Evolutionary conservation across 2,797 vertebrate species (phyloP), one percentile per base, ranked within the genome.

Genomic region (Galaxias olidus): DNA sequence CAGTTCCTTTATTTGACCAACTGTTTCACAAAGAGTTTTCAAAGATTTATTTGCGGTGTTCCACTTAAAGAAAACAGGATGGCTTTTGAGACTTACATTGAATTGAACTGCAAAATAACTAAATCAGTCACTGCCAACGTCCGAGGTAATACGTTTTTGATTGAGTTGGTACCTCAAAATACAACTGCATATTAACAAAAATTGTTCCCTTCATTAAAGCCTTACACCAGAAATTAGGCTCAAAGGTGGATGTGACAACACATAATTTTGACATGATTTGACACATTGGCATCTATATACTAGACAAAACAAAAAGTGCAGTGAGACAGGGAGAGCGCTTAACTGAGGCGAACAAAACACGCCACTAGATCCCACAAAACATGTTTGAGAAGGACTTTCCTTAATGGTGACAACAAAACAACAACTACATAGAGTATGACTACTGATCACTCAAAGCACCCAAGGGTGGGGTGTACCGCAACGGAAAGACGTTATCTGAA

Each of bases 201-300:
- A 84, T 91, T 93, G 93, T 94, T 95, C 94, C 94, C 94, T 95
- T 96, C 91, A 92, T 88, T 87, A 84, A 94, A 91, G 93, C 90
- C 89, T 93, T 88, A 83, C 88, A 92, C 92, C 89, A 92, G 84
- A 91, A 69, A 90, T 72, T 75, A 90, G 88, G 84, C 80, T 61
- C 76, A 86, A 77, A 69, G n/a, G 59, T 66, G 63, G 63, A 76
- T 66, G 65, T 69, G 42, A 46, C 17, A 20, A 17, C 47, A 65
- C 46, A 80, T 80, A 79, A 89, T 88, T 87, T 88, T 88, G 83
- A 92, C 88, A 90, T 88, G 18, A 80, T 91, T 90, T 86, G 90
- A 93, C 85, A 90, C 17, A 72, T 63, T 59, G 73, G 64, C 55
- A 70, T 83, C 68, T 79, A 74, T 76, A 78, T 65, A 81, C 80